phyloP scores from a whole-genome alignment of 2,797 vertebrate genomes.

The Gambelia wislizenii region DNA sequence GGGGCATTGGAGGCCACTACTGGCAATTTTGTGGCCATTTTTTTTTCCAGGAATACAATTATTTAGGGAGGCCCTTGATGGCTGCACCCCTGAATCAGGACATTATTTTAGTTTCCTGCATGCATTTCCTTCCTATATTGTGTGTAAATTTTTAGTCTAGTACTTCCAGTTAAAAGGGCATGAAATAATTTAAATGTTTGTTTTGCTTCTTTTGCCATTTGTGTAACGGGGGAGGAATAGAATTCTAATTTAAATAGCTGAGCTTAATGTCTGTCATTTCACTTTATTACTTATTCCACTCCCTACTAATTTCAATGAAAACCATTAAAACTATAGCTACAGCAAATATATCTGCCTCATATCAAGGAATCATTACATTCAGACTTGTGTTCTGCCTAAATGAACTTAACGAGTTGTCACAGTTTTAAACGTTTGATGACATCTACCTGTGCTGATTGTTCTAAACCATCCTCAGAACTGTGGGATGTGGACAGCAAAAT shows the following conservation, averaged over 20 bases:
- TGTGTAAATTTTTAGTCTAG: background rate
- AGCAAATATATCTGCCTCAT: background rate
- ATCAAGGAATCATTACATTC: background rate
- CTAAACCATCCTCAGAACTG: background rate
- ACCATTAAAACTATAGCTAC: slow-evolving; percentile 6
- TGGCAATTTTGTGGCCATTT: too few species aligned
- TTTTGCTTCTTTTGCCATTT: background rate
- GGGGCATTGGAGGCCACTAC: too few species aligned
- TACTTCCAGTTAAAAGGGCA: background rate
- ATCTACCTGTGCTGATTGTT: slow-evolving; percentile 10
- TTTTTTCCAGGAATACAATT: too few species aligned
- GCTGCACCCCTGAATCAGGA: background rate
- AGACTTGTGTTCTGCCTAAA: background rate
- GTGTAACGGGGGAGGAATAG: background rate
- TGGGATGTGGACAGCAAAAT: background rate
- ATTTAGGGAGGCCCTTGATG: too few species aligned
- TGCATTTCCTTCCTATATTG: background rate
- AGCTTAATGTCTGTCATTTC: background rate
- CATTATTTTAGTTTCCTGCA: background rate
- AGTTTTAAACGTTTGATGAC: background rate
- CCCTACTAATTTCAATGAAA: background rate
- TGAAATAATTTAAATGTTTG: background rate
- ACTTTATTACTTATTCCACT: background rate
- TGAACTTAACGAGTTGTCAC: background rate
- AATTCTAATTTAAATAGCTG: too few species aligned